phyloP scores from a whole-genome alignment of 2,113 vertebrate species.

The Charina bottae region DNA sequence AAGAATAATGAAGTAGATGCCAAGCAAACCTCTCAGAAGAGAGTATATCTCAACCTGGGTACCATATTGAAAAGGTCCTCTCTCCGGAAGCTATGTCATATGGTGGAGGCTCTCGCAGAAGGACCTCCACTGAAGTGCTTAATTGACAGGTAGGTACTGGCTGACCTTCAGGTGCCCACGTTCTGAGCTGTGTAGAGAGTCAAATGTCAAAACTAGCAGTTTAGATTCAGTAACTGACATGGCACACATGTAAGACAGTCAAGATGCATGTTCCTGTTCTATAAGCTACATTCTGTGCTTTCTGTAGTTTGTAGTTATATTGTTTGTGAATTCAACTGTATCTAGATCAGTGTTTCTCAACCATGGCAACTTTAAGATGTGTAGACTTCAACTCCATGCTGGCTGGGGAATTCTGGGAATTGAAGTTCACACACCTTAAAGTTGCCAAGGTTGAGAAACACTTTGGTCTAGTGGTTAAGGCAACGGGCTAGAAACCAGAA shows the following conservation, averaged over 20 bases:
- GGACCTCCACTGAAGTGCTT: neutral
- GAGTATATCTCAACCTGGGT: too few relatives aligned
- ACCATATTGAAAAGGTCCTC: neutral
- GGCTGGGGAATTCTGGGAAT: neutral
- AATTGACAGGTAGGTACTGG: neutral
- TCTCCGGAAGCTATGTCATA: neutral
- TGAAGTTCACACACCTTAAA: neutral
- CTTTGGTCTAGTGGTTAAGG: too few relatives aligned
- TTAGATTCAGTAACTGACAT: neutral
- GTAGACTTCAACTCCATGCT: neutral
- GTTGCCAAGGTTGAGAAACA: neutral
- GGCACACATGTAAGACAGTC: neutral
- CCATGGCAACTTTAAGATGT: neutral
- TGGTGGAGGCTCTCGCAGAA: neutral
- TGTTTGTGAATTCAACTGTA: too few relatives aligned
- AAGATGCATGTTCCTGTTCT: neutral
- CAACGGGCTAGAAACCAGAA: too few relatives aligned
- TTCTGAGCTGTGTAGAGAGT: neutral
- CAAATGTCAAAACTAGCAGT: neutral
- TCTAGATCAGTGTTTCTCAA: too few relatives aligned
- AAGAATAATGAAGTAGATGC: neutral
- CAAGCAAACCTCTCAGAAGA: neutral
- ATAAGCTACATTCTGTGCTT: neutral
- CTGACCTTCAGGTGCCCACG: neutral
- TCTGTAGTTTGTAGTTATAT: neutral